These are phyloP conservation scores for Yponomeuta plumbellus DNA, from an alignment of 2,888 invertebrate genomes.

Conservation along the genomic window DNA sequence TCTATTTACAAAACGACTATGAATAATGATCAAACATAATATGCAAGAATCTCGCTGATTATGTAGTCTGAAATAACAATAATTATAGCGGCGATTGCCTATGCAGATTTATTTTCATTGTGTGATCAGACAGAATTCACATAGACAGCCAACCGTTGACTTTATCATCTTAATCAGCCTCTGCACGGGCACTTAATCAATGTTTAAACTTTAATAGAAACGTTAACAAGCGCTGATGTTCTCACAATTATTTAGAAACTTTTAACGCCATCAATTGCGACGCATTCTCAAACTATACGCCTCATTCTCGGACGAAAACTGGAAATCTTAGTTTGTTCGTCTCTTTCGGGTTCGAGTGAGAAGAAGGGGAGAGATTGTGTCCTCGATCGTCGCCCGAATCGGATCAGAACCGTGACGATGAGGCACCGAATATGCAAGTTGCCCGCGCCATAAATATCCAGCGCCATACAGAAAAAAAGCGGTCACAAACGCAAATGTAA, in stretches of 20 bases:
- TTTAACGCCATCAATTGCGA: neutral
- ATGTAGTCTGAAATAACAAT: slow-evolving; percentile 17
- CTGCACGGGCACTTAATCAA: slow-evolving; percentile 39
- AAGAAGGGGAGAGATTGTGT: neutral
- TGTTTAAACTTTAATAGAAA: slow-evolving; percentile 23
- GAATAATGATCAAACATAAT: too few relatives aligned
- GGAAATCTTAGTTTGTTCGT: neutral
- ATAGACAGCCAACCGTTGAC: neutral
- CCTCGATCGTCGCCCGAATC: neutral
- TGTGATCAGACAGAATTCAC: neutral
- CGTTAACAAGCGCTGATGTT: slow-evolving; percentile 20
- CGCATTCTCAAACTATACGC: neutral
- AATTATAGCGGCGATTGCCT: neutral
- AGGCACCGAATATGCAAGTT: slow-evolving; percentile 67
- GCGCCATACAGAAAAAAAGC: slow-evolving; percentile 71
- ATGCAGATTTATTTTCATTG: slow-evolving; percentile 1
- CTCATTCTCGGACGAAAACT: neutral
- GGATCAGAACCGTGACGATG: slow-evolving; percentile 47
- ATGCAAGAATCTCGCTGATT: too few relatives aligned
- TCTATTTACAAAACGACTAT: too few relatives aligned
- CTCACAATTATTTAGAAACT: neutral
- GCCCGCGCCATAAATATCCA: slow-evolving; percentile 71
- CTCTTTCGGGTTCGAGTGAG: neutral
- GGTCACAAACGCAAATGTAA: slow-evolving; percentile 68
- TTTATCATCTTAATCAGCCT: slow-evolving; percentile 27